Conservation (phyloP, 35 echinoderm and acorn worm genomes). For the Diadema setosum region DNA sequence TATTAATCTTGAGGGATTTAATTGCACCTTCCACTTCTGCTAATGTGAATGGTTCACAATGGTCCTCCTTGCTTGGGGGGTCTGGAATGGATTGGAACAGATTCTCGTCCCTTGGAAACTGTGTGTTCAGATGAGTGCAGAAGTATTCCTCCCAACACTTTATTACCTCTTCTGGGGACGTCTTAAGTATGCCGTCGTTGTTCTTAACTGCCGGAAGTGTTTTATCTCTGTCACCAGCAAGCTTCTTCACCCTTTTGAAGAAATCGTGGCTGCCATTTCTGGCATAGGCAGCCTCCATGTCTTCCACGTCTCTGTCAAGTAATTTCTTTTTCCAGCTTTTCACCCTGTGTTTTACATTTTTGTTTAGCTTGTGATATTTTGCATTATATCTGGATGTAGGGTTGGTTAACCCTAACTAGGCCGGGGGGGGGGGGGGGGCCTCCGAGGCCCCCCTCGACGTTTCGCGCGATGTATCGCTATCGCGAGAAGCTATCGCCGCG, state of each 20-base stretch:
- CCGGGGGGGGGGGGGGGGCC: too few relatives aligned
- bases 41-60: not conserved
- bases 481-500: too few relatives aligned
- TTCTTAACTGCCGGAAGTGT: not conserved
- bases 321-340: not conserved
- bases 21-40: not conserved
- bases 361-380: not conserved
- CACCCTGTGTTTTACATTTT: not conserved
- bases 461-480: too few relatives aligned
- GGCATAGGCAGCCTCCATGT: not conserved
- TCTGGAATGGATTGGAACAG: not conserved
- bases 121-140: not conserved
- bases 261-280: not conserved
- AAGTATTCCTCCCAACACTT: slow-evolving; percentile 15
- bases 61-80: not conserved
- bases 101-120: not conserved
- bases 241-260: not conserved
- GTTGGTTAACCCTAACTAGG: not conserved
- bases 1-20: not conserved
- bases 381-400: not conserved
- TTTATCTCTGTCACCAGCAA: not conserved
- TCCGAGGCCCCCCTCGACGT: too few relatives aligned
- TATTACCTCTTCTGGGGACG: slow-evolving; percentile 3
- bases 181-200: slow-evolving; percentile 9
- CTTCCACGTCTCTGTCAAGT: not conserved